Evolutionary conservation across 37 sponge, comb jelly and placozoan genomes (phyloP).

Genomic region (Halisarca cf. caerulea): DNA sequence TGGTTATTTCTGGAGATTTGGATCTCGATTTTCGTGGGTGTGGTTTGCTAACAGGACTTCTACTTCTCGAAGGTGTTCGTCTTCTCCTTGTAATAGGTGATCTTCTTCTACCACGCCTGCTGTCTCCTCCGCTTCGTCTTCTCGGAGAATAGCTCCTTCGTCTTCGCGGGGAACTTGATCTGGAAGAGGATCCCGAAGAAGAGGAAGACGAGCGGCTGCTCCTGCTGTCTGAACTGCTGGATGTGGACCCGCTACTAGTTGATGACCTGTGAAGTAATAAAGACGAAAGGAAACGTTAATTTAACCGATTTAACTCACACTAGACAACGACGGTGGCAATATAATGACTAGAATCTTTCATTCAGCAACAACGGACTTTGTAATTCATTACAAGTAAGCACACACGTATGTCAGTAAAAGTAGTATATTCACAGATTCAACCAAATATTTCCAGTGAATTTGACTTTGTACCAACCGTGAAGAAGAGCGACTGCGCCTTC

Average conservation of each 20-base stretch:
- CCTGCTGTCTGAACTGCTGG: constrained; percentile 28
- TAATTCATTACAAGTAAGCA: too few species aligned
- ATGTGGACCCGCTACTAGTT: constrained; percentile 36
- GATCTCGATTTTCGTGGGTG: constrained; percentile 22
- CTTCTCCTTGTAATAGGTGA: not conserved
- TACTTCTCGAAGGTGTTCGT: not conserved
- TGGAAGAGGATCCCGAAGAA: constrained; percentile 10
- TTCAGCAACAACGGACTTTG: too few species aligned
- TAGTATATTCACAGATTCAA: too few species aligned
- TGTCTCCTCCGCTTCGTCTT: not conserved
- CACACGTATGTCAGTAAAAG: too few species aligned
- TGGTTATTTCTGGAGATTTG: constrained; percentile 57
- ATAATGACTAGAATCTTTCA: too few species aligned
- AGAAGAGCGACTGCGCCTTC: constrained; percentile 7
- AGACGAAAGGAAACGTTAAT: too few species aligned
- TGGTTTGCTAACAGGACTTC: not conserved
- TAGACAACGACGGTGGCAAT: too few species aligned
- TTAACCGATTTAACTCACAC: too few species aligned
- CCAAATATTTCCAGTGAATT: too few species aligned
- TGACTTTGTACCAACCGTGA: not conserved
- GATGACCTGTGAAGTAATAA: too few species aligned
- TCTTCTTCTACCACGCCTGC: not conserved
- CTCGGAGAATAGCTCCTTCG: constrained; percentile 29
- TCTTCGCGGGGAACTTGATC: constrained; percentile 31
- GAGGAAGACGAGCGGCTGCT: constrained; percentile 4